Conservation (phyloP, 1,140 invertebrate species). For the Sogatella furcifera region DNA sequence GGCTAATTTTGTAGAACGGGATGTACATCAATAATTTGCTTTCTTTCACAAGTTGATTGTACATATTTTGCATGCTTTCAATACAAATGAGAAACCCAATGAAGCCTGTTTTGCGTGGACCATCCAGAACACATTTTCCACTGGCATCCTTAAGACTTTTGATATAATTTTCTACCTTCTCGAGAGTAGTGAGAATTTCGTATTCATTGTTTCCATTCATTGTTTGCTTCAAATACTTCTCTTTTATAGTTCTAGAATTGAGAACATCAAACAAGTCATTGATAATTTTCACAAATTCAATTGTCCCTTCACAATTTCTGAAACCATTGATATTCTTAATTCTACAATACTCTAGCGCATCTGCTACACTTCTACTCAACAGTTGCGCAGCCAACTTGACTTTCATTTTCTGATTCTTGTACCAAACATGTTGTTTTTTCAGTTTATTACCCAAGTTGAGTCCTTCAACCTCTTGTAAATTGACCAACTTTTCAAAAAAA, state of each 20-base stretch:
- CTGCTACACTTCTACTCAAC: constrained; percentile 25
- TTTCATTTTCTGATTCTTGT: constrained; percentile 28
- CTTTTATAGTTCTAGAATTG: constrained; percentile 17
- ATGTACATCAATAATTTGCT: constrained; percentile 19
- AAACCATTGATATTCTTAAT: background rate
- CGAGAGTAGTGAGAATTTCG: background rate
- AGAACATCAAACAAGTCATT: constrained; percentile 22
- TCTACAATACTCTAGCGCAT: constrained; percentile 20
- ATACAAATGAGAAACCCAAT: constrained; percentile 21
- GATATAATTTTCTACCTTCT: too few species aligned
- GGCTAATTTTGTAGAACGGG: constrained; percentile 30
- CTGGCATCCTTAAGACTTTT: background rate
- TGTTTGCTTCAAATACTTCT: constrained; percentile 10
- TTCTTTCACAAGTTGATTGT: constrained; percentile 1
- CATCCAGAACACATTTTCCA: constrained; percentile 5
- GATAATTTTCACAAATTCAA: constrained; percentile 13
- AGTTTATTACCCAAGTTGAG: constrained; percentile 27
- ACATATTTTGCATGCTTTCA: constrained; percentile 15
- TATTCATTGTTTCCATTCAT: constrained; percentile 13
- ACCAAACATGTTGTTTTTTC: constrained; percentile 24
- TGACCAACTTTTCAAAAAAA: constrained; percentile 23
- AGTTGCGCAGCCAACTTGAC: constrained; percentile 27
- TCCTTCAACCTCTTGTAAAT: constrained; percentile 24
- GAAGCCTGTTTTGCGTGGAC: constrained; percentile 22
- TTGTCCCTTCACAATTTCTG: background rate